Evolutionary conservation across 2,113 vertebrate species (phyloP).

Genomic region (Glaucidium brasilianum): DNA sequence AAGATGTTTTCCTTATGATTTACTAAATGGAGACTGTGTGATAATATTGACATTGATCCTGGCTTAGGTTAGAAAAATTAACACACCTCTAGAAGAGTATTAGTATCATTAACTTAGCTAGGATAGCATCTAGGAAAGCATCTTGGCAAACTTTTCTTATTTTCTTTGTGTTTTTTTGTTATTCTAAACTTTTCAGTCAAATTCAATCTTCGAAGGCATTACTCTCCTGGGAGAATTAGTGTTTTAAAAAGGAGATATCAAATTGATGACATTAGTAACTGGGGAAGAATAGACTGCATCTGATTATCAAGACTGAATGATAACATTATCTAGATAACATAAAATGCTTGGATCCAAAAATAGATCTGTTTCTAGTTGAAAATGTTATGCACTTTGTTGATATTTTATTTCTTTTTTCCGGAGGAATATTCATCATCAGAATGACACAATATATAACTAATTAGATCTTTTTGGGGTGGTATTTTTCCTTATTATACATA

Average conservation of each 20-base stretch:
- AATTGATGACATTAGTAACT: neutral
- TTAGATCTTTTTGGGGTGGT: neutral
- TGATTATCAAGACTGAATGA: slow-evolving; percentile 33
- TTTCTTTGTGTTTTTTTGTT: neutral
- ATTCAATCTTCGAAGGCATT: neutral
- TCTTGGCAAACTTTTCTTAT: neutral
- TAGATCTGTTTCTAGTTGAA: neutral
- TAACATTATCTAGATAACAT: neutral
- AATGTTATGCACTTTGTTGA: neutral
- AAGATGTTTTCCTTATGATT: neutral
- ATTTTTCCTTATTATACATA: neutral
- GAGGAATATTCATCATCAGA: neutral
- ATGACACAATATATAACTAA: neutral
- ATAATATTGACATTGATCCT: neutral
- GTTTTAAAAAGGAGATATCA: neutral
- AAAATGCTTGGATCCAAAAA: neutral
- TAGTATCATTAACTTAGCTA: neutral
- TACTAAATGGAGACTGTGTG: neutral
- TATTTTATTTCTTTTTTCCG: neutral
- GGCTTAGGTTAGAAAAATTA: neutral
- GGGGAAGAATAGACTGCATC: neutral
- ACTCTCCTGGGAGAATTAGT: neutral
- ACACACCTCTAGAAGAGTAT: neutral
- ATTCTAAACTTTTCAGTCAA: neutral
- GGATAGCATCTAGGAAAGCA: neutral